phyloP scores from a whole-genome alignment of 2,113 vertebrate genomes.

The Psilopogon haemacephalus region DNA sequence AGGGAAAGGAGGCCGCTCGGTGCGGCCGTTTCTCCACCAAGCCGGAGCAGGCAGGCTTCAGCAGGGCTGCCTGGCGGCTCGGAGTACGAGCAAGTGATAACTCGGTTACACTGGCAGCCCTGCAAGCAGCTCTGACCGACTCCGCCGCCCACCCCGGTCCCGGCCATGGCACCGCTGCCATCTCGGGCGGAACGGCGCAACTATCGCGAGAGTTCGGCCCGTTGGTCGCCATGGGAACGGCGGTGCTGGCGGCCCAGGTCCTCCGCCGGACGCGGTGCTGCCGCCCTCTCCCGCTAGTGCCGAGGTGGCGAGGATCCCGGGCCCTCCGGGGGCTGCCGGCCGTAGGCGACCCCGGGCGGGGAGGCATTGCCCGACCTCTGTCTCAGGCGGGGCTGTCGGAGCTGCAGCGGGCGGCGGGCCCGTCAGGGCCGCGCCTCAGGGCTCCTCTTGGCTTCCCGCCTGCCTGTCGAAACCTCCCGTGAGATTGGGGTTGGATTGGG shows the following conservation, averaged over 20 bases:
- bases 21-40: rapidly evolving
- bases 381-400: not conserved
- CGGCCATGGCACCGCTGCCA: rapidly evolving
- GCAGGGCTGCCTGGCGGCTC: rapidly evolving
- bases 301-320: too few species aligned
- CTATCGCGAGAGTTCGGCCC: not conserved
- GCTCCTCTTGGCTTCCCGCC: not conserved
- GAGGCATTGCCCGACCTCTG: not conserved
- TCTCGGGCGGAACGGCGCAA: rapidly evolving
- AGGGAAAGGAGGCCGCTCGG: rapidly evolving
- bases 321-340: not conserved
- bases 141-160: rapidly evolving
- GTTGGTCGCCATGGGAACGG: constrained; percentile 35
- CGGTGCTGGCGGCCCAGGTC: not conserved
- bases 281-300: not conserved
- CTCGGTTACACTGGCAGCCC: rapidly evolving
- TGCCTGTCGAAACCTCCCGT: not conserved
- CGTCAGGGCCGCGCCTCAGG: not conserved
- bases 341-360: not conserved
- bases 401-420: not conserved
- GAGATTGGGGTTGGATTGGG: rapidly evolving
- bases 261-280: not conserved
- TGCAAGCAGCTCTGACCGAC: rapidly evolving
- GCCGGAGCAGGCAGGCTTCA: not conserved
- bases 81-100: rapidly evolving